Evolutionary conservation across 2,888 invertebrate genomes (phyloP).

Genomic region (Folsomia candida): DNA sequence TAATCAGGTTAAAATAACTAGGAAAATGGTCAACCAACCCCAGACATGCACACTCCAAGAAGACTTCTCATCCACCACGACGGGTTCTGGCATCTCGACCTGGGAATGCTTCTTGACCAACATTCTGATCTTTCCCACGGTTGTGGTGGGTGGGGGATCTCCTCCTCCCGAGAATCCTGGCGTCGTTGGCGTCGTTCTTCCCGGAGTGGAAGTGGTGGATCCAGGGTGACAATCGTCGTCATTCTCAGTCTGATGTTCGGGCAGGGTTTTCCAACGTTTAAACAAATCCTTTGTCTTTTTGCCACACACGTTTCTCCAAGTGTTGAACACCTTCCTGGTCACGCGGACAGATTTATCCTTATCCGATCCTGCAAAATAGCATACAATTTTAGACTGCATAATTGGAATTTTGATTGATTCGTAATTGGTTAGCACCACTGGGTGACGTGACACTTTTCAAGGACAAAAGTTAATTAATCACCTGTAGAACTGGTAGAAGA

Average conservation of each 20-base stretch:
- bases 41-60: slow-evolving; percentile 73
- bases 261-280: slow-evolving; percentile 47
- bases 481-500: slow-evolving; percentile 16
- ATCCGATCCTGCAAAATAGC: slow-evolving; percentile 37
- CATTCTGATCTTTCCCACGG: slow-evolving; percentile 54
- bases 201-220: neutral
- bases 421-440: slow-evolving; percentile 28
- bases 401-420: too few species aligned
- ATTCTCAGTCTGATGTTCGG: slow-evolving; percentile 46
- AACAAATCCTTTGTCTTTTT: slow-evolving; percentile 71
- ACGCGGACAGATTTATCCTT: slow-evolving; percentile 52
- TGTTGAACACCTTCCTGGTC: slow-evolving; percentile 69
- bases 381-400: too few species aligned
- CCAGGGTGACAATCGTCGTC: slow-evolving; percentile 19
- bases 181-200: slow-evolving; percentile 54
- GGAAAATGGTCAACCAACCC: too few species aligned
- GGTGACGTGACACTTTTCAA: slow-evolving; percentile 34
- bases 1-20: too few species aligned
- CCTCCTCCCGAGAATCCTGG: slow-evolving; percentile 12
- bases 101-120: slow-evolving; percentile 59
- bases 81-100: slow-evolving; percentile 31
- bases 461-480: slow-evolving; percentile 5
- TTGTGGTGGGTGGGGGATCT: slow-evolving; percentile 57
- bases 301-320: slow-evolving; percentile 65
- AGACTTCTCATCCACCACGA: slow-evolving; percentile 30